These are phyloP conservation scores for Leptinotarsa peninsularis DNA, from an alignment of 2,888 invertebrate species.

Conservation along the genomic window DNA sequence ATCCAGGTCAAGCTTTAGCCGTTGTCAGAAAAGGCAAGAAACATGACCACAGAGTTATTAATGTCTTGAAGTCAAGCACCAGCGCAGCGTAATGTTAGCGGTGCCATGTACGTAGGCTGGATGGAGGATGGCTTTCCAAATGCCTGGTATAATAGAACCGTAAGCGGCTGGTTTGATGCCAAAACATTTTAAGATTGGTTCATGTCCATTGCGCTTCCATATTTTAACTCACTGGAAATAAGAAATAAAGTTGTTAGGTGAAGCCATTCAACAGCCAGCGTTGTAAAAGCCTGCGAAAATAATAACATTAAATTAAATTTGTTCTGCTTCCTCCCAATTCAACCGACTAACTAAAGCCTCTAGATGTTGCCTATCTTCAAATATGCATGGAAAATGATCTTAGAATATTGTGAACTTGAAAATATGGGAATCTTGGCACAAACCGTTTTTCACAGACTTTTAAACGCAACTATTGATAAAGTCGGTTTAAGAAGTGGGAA, in stretches of 20 bases:
- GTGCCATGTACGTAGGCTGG: conserved; percentile 39
- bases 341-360: conserved; percentile 44
- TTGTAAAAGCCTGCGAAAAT: conserved; percentile 49
- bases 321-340: conserved; percentile 38
- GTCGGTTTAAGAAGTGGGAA: conserved; percentile 8
- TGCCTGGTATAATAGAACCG: conserved; percentile 32
- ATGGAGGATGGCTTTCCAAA: conserved; percentile 35
- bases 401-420: background rate
- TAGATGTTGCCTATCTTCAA: conserved; percentile 49
- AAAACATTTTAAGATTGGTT: conserved; percentile 7
- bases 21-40: conserved; percentile 34
- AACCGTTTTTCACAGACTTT: conserved; percentile 32
- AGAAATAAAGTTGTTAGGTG: conserved; percentile 54
- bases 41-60: conserved; percentile 41
- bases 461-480: conserved; percentile 37
- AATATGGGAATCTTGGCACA: conserved; percentile 36
- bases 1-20: conserved; percentile 49
- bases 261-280: conserved; percentile 48
- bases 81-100: conserved; percentile 56
- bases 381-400: too few species aligned
- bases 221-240: conserved; percentile 24
- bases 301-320: conserved; percentile 48
- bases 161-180: conserved; percentile 18
- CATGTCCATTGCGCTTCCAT: conserved; percentile 20
- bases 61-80: conserved; percentile 42